Base-by-base conservation (phyloP, 2,888 invertebrate genomes). In the Allophyes oxyacanthae region DNA sequence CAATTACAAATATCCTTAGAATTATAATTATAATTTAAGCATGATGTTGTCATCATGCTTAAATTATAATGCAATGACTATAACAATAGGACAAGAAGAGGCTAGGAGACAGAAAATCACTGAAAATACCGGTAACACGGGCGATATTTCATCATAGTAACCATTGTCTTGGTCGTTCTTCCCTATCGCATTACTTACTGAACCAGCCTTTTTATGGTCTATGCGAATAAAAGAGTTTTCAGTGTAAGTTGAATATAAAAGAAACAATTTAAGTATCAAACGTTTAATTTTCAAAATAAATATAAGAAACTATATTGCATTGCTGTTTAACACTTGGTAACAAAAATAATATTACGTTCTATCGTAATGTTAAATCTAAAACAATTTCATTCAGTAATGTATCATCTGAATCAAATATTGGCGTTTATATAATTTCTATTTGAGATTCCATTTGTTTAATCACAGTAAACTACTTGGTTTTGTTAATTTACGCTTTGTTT, bases 301-400 rank as follows among this genome's bases (percentile, higher is more conserved):
- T 67, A 72, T 51, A 61, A 55, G 45, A 57, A 57, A 46, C 51
- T 44, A 46, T 28, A 38, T 66, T 59, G 41, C 54, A 53, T 58
- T 49, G 45, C 57, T 67, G 50, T 64, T 74, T 66, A 52, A 62
- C 54, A 69, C 74, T 60, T 72, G 72, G 72, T 75, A 77, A 77
- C 66, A 52, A 41, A 51, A 42, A 51, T 49, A 53, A 37, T 45
- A 53, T 48, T 34, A 44, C 9, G 26, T 20, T 45, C 28, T 26
- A 6, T 14, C 14, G 38, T 34, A 20, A 38, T 46, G 14, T 36
- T 54, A 63, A 20, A 43, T 56, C 58, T 65, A 70, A 54, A 65
- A 45, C 49, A 42, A 71, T 48, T 45, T 41, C 26, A 42, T 49
- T 46, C 60, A 61, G 51, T 51, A 41, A 32, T 44, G 6, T 36